Base-by-base conservation (phyloP, 1,140 invertebrate species). In the Diploscapter pachys region DNA sequence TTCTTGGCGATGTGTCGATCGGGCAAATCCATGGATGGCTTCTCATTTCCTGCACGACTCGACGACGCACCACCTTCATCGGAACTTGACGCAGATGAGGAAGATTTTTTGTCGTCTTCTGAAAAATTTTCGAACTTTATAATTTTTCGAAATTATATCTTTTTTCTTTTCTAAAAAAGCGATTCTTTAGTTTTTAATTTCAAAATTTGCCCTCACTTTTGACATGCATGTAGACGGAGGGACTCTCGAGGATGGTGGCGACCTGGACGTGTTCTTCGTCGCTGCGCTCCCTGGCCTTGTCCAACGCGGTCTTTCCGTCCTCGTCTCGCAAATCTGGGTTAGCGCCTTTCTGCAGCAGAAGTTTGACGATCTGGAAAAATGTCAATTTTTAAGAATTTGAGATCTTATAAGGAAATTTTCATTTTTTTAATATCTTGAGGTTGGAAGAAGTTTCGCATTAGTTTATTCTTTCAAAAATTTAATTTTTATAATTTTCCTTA, bases 291-390 rank as follows among this genome's bases (percentile, higher is more conserved):
- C 96, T 90, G 0, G 96, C 96, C 87, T 99, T 99, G 86, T 99
- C 96, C 49, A 99, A 86, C 0, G 96, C 94, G 2, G 95, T 98
- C 88, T 98, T 98, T 2, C 83, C 84, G 81, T 89, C 88, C 88
- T 99, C 96, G 87, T 99, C 96, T 75, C 89, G 82, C 4, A 99
- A 88, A 88, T 98, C 96, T 3, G 96, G 95, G 89, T 99, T 98
- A n/a, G 96, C 96, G 64, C 96, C 96, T 86, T 96, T 92, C 76
- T 93, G 90, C 0, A 99, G 88, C 9, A 99, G 87, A 59, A 98
- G 94, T 83, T 88, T 84, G 5, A 82, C 78, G 67, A 84, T 78
- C 83, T 83, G 69, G 71, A 79, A 31, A 31, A 31, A 31, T 31
- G 31, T 31, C 31, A 31, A 1, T 31, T 31, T 31, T 68, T 65